Percentiles rank a stretch among this genome's conserved stretches.
Conservation (phyloP, 2,888 invertebrate species). For the Zygaena filipendulae region DNA sequence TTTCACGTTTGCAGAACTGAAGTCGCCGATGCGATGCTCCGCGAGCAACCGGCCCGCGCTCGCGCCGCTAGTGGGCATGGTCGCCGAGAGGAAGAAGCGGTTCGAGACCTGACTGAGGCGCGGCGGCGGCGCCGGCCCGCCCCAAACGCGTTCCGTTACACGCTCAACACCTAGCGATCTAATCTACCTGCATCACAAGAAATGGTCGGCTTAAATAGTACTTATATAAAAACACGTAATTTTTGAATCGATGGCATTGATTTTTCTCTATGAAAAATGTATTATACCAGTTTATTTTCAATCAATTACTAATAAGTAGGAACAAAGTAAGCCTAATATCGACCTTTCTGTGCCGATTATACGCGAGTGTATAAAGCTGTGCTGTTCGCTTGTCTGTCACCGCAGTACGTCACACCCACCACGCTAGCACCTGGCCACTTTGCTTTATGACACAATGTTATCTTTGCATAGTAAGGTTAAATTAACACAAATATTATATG, state of each 20-base stretch:
- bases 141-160: constrained; percentile 4
- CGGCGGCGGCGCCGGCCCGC: constrained; percentile 5
- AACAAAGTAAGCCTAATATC: too few species aligned
- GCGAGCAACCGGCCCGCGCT: constrained; percentile 44
- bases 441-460: constrained; percentile 21
- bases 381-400: too few species aligned
- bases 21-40: constrained; percentile 33
- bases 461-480: constrained; percentile 4
- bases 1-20: constrained; percentile 3
- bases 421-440: constrained; percentile 59
- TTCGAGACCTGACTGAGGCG: constrained; percentile 64
- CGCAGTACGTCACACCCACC: constrained; percentile 37
- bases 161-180: too few species aligned
- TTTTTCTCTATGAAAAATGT: constrained; percentile 2
- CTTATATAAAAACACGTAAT: too few species aligned
- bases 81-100: constrained; percentile 77
- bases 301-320: too few species aligned
- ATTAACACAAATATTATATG: too few species aligned
- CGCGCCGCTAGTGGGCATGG: constrained; percentile 75
- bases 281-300: background rate
- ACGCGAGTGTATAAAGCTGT: too few species aligned
- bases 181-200: too few species aligned
- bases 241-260: too few species aligned
- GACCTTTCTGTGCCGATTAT: too few species aligned
- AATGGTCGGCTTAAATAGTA: too few species aligned